Evolutionary conservation across 2,888 invertebrate genomes (phyloP), one percentile per base, ranked within the genome.

Genomic region (Halocaridina rubra): DNA sequence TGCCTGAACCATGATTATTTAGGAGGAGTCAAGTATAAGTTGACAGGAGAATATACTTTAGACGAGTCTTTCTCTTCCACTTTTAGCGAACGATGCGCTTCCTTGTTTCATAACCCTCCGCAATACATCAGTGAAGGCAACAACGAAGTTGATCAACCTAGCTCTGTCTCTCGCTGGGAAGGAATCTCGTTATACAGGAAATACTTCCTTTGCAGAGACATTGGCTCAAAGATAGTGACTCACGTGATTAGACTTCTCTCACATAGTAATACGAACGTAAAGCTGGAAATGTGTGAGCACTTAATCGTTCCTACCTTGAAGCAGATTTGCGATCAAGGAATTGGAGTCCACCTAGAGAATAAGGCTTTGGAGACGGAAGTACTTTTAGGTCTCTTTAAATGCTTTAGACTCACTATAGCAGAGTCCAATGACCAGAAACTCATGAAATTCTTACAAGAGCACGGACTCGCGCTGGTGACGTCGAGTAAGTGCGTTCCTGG

Each of bases 211-310:
- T 27, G 33, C 19, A 24, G 32, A 59, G n/a, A 71, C 4, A 39
- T 84, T 10, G 71, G 33, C 61, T 71, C 82, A 10, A 84, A 84
- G 57, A 64, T 84, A 16, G 72, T 84, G 10, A 39, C 32, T n/a
- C 82, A 84, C n/a, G 78, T 84, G 24, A 78, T 39, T 19, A 69
- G 82, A 77, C 78, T 84, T 8, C 24, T 84, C 3, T 84, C 78
- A 59, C 82, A 78, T 29, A 84, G 82, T 57, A 84, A 57, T 24
- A 39, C 72, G 5, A 61, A 33, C 22, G 75, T 84, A 7, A 84
- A 84, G 33, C 46, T 74, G n/a, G 84, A 79, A 30, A 57, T 84
- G 57, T 84, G 84, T 79, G 79, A 84, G 33, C 67, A 84, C 46
- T 57, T 84, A 24, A 74, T 84, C 22, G 22, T 84, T 30, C 84